Evolutionary conservation across 2,888 invertebrate species (phyloP), one percentile per base, ranked within the genome.

Genomic region (Trichogramma dendrolimi): DNA sequence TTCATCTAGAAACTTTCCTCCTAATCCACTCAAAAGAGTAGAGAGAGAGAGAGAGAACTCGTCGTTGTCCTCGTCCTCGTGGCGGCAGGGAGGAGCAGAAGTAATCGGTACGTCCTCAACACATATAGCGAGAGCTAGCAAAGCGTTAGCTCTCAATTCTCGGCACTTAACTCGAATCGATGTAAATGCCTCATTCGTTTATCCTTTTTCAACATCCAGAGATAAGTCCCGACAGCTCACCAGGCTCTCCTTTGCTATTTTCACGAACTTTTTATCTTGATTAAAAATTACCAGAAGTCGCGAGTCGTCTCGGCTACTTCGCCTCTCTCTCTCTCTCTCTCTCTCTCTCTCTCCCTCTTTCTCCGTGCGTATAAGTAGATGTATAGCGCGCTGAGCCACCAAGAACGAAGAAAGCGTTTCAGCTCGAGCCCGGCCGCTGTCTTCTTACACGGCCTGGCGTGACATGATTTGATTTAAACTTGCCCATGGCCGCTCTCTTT

Each of bases 401-500:
- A 14, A 14, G 48, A 48, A 14, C 5, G 48, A 48, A 8, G 48
- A 39, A 41, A 3, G 53, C 6, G 54, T 38, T 7, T 38, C 50
- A 38, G 40, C 48, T 4, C 41, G 46, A 50, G n/a, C 44, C 10
- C 40, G 11, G 7, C 10, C 14, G 7, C 43, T 11, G 39, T 57
- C 62, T 58, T 61, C 67, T 66, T 68, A 11, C 14, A 62, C 63
- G 66, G 64, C 65, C 67, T 61, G 52, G 54, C 14, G 58, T 64
- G 65, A 69, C 68, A 69, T 72, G 70, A 74, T 74, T 75, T 72
- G 70, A 74, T 75, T 73, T 70, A 73, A 74, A 73, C 68, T 75
- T 73, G 68, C 68, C 69, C 70, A 66, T 65, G 41, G 44, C 52
- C 55, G 49, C 56, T 48, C 43, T 62, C 58, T 54, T 52, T 27